Evolutionary conservation across 2,113 vertebrate species (phyloP).

Genomic region (Girardinichthys multiradiatus): DNA sequence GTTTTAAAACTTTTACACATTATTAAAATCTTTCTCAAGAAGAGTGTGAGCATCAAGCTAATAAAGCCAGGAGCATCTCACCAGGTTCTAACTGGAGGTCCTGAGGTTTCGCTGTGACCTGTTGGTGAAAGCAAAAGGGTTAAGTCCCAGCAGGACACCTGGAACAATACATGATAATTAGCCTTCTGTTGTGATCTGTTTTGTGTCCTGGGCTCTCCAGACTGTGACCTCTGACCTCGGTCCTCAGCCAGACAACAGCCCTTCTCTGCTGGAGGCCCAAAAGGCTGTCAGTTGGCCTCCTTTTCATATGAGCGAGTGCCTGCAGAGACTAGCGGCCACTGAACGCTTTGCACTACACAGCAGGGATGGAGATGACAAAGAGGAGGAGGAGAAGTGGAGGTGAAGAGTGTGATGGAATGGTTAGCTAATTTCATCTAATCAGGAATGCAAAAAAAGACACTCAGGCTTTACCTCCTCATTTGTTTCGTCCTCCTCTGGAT

Average conservation of each 20-base stretch:
- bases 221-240: conserved; percentile 70
- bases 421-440: not conserved
- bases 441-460: not conserved
- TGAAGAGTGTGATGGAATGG: conserved; percentile 22
- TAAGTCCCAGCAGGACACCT: conserved; percentile 38
- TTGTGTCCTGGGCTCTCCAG: conserved; percentile 53
- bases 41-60: not conserved
- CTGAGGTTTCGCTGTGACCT: conserved; percentile 13
- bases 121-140: conserved; percentile 30
- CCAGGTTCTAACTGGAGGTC: conserved; percentile 18
- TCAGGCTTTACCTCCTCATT: not conserved
- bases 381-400: conserved; percentile 6
- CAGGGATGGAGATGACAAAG: not conserved
- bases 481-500: not conserved
- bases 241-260: conserved; percentile 56
- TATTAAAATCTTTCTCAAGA: not conserved
- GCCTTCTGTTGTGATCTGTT: conserved; percentile 61
- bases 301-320: conserved; percentile 21
- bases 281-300: conserved; percentile 60
- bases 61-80: conserved; percentile 1
- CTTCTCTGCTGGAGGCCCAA: conserved; percentile 64
- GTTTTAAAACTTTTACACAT: not conserved
- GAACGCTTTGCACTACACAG: not conserved
- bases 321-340: conserved; percentile 15
- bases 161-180: conserved; percentile 65